Evolutionary conservation across 2,888 invertebrate species (phyloP), one percentile per base, ranked within the genome.

Genomic region (Phlogophora meticulosa): DNA sequence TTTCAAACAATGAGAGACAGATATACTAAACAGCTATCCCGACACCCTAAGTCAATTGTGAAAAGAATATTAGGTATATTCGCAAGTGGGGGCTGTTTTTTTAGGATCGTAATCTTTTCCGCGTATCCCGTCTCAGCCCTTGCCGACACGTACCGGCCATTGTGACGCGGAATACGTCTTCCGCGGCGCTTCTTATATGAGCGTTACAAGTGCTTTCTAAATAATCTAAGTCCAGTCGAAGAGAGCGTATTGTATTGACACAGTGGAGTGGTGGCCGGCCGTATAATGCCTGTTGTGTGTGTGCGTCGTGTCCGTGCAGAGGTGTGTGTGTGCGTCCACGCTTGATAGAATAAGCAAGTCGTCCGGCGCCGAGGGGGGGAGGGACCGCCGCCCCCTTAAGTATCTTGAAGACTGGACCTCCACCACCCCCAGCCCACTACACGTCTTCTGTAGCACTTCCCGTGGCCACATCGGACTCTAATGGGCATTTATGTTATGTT

Each of bases 201-300:
- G 94, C 95, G 93, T 95, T 95, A 96, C 95, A 95, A 96, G 96
- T 96, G 96, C 96, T 96, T 96, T 96, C 95, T 96, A 96, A 96
- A 96, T 96, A 96, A 96, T 95, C 96, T 95, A 95, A 96, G 96
- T 96, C 96, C 95, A 93, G 94, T 88, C 92, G 94, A 94, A 94
- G 94, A 94, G 95, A 95, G 94, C 92, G 95, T 95, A 95, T 95
- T 95, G 95, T 96, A 96, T 96, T 96, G 95, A 96, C 96, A 96
- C 88, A 96, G 96, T 94, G 92, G 94, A 95, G 94, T 96, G 95
- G 95, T 94, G 94, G 94, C 94, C 94, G 94, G 95, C 94, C 92
- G 94, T 95, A 95, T 96, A 95, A 95, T 94, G 90, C 93, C 86
- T 75, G 71, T 73, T 76, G 82, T 68, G 78, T 90, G 93, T 93